Base-by-base conservation (phyloP, 2,797 vertebrate species). In the Neosilurus mollespiculum region DNA sequence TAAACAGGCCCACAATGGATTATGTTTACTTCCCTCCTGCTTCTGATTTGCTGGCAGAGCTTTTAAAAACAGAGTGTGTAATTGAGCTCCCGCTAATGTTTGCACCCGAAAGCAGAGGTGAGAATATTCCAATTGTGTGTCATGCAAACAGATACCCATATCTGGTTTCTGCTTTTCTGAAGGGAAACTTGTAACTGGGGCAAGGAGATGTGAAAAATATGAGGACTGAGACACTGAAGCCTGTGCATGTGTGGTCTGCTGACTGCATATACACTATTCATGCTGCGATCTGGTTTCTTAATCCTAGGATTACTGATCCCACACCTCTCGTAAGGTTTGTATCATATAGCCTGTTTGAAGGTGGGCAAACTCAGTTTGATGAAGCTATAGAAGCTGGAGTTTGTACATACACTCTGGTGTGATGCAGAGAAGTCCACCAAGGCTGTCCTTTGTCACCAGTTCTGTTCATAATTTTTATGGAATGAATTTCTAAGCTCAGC, bases 191-290 rank as follows among this genome's bases (percentile, higher is more conserved):
- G 53, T 65, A 30, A 53, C 15, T 72, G 65, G 76, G 67, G 18
- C 0, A 75, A 49, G 59, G 62, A 76, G 72, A 76, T 51, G 51
- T 34, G 9, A 53, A 43, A 58, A 84, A 83, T 80, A 69, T 83
- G 43, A 81, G 8, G n/a, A 67, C 43, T 30, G 54, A 83, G 65
- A 83, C 61, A 62, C 49, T 67, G 62, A 62, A 79, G 61, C 78
- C 56, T 84, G 54, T 84, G 70, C 58, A 62, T 80, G 75, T 79
- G 61, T 78, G 81, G 80, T 66, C 51, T 67, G 81, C 51, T 65
- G 67, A 56, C 34, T 54, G 67, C 56, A 12, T 80, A 90, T 92
- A 72, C 86, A 91, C 86, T 92, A 91, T 91, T 91, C 82, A 92
- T 90, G 77, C 72, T 77, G 56, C 1, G 66, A 73, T 82, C 85